A percentile compares a stretch with the other conserved stretches of the same genome.
Conservation (phyloP, 92 coral and sea anemone genomes). For the Palythoa grandis region DNA sequence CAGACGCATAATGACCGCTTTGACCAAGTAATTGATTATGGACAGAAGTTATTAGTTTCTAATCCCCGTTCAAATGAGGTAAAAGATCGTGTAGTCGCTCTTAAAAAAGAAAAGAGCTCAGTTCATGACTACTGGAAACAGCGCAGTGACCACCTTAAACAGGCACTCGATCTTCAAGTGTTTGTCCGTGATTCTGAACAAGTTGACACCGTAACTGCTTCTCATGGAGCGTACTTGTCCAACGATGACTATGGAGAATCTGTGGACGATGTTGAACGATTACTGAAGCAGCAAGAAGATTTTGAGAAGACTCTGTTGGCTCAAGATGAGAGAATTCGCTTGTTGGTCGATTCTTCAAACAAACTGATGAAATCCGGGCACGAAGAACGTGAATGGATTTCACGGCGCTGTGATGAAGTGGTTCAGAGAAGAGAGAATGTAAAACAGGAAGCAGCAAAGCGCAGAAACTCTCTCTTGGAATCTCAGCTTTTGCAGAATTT, state of each 20-base stretch:
- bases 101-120: slow-evolving; percentile 75
- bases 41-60: slow-evolving; percentile 70
- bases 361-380: slow-evolving; percentile 74
- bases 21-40: slow-evolving; percentile 90
- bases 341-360: slow-evolving; percentile 75
- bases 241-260: slow-evolving; percentile 90
- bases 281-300: slow-evolving; percentile 88
- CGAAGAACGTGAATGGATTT: slow-evolving; percentile 77
- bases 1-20: slow-evolving; percentile 87
- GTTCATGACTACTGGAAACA: slow-evolving; percentile 80
- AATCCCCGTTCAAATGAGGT: slow-evolving; percentile 79
- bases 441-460: slow-evolving; percentile 69
- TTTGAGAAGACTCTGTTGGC: slow-evolving; percentile 90
- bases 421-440: slow-evolving; percentile 76
- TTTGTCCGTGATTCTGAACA: slow-evolving; percentile 94
- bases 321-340: slow-evolving; percentile 81
- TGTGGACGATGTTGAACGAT: slow-evolving; percentile 88
- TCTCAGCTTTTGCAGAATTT: slow-evolving; percentile 85
- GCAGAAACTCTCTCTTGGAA: slow-evolving; percentile 64
- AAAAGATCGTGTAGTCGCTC: slow-evolving; percentile 72
- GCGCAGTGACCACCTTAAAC: slow-evolving; percentile 76
- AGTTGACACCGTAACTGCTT: slow-evolving; percentile 85
- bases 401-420: slow-evolving; percentile 80
- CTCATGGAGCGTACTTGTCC: slow-evolving; percentile 86
- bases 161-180: slow-evolving; percentile 83